Evolutionary conservation across 2,113 vertebrate species (phyloP), one percentile per base, ranked within the genome.

Genomic region (Ctenomys sociabilis): DNA sequence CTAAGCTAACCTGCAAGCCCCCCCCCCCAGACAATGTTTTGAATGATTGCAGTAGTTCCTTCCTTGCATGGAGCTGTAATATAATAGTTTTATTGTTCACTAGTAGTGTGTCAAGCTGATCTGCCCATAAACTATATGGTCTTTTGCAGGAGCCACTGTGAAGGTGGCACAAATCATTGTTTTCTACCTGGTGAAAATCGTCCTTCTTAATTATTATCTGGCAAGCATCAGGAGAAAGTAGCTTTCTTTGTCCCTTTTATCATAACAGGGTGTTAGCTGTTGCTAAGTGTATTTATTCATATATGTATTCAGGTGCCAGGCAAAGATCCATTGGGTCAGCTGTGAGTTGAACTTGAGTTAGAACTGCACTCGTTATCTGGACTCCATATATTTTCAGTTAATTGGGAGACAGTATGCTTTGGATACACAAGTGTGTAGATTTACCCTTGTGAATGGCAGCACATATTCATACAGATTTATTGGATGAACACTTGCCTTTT

Each of bases 291-390:
- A n/a, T 94, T 32, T 21, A 78, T 78, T 52, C 63, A 40, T 83
- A 9, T 75, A 22, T 40, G 4, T 64, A 66, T 40, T 90, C 49
- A 85, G 40, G 77, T 63, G 52, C 45, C 57, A 95, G 45, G 63
- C 78, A 14, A 2, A 63, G 66, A 92, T 40, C 10, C 75, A 66
- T 2, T 92, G 52, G 64, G 16, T 52, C 30, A 77, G 22, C 40
- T 45, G 5, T 96, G 73, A 88, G 30, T 16, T 81, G 49, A 30
- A 45, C 43, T 54, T 90, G n/a, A 43, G 26, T 49, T 11, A 78
- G 26, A 75, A 70, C 5, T 90, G 24, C 64, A 54, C 88, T 93
- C 95, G 26, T 95, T 88, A 40, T 85, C 59, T 93, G 64, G 24
- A n/a, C 4, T 91, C 7, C 24, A 40, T 77, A 82, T 72, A 32